Evolutionary conservation across 2,797 vertebrate genomes (phyloP).

Genomic region (Eulemur mongoz): DNA sequence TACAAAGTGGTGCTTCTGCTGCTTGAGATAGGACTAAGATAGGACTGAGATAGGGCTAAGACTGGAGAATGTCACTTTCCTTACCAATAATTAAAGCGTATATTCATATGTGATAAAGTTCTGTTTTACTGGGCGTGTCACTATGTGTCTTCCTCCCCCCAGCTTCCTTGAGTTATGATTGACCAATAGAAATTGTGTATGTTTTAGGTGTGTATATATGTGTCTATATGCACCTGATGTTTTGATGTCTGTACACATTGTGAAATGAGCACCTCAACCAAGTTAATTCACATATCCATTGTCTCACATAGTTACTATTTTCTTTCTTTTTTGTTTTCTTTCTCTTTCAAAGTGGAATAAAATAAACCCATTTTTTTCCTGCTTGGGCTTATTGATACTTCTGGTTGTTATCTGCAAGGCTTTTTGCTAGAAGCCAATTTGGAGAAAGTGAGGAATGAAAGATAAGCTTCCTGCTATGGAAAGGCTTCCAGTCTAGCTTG

Average conservation of each 20-base stretch:
- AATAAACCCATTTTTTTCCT: neutral
- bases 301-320: neutral
- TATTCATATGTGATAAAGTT: neutral
- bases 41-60: neutral
- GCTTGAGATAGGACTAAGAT: neutral
- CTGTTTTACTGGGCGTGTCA: neutral
- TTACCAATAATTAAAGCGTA: neutral
- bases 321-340: neutral
- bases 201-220: neutral
- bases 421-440: neutral
- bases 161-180: neutral
- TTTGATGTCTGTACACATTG: neutral
- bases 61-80: neutral
- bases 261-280: neutral
- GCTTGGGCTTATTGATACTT: slow-evolving; percentile 34
- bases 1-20: neutral
- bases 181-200: neutral
- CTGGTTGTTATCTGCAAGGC: neutral
- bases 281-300: neutral
- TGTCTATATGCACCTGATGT: neutral
- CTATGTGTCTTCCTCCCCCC: neutral
- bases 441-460: neutral
- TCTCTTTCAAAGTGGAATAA: neutral
- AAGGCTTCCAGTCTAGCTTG: neutral
- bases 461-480: neutral